A percentile compares a stretch with the other conserved stretches of the same genome.
These are phyloP conservation scores for Diploscapter pachys DNA, from an alignment of 1,140 invertebrate species.

Conservation along the genomic window DNA sequence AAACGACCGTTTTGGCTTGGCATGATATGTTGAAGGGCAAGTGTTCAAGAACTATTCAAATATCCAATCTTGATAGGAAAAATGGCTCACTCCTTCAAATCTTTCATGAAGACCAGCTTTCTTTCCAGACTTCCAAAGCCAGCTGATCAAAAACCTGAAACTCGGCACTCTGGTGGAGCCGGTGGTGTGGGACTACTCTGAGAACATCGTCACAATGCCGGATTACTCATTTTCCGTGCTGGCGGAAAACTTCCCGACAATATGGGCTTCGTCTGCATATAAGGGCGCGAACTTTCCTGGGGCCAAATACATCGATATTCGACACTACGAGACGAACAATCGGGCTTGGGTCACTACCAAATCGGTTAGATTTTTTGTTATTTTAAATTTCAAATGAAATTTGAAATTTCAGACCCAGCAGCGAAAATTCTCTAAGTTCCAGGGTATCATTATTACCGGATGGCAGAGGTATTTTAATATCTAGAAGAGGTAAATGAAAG, in stretches of 20 bases:
- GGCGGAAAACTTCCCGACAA: conserved; percentile 33
- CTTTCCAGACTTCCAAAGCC: conserved; percentile 12
- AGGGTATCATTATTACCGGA: conserved; percentile 38
- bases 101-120: too few species aligned
- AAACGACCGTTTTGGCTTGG: conserved; percentile 26
- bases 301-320: conserved; percentile 28
- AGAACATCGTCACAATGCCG: conserved; percentile 29
- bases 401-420: neutral
- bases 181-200: conserved; percentile 39
- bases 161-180: conserved; percentile 29
- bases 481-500: neutral
- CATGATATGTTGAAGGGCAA: conserved; percentile 35
- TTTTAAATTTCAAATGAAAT: neutral
- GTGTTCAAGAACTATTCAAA: too few species aligned
- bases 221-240: conserved; percentile 26
- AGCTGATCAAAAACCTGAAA: conserved; percentile 27
- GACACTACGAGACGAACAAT: conserved; percentile 30
- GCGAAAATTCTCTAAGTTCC: conserved; percentile 16
- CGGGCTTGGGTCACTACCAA: conserved; percentile 30
- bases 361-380: conserved; percentile 7
- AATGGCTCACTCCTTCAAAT: too few species aligned
- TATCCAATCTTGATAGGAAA: too few species aligned
- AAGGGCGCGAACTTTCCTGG: conserved; percentile 37
- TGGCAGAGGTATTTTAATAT: conserved; percentile 21
- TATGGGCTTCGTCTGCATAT: conserved; percentile 38